phyloP scores from a whole-genome alignment of 2,113 vertebrate genomes.

The Lepus americanus region DNA sequence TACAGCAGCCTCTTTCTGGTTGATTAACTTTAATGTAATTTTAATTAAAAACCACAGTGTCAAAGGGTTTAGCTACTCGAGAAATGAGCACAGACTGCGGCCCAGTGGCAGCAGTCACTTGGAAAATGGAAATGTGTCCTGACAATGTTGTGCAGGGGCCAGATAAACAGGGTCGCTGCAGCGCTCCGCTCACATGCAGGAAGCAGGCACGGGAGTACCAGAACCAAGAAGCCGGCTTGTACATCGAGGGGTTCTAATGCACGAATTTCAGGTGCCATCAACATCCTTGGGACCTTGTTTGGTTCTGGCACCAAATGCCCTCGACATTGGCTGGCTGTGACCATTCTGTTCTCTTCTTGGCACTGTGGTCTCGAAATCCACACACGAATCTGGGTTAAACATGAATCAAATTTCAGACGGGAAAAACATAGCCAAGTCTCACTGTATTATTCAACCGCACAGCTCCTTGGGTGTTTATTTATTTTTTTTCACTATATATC shows the following conservation, averaged over 20 bases:
- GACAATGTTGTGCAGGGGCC: conserved; percentile 92
- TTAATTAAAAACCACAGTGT: conserved; percentile 99
- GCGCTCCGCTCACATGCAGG: conserved; percentile 74
- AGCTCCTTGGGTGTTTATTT: conserved; percentile 7
- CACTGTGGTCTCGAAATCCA: conserved; percentile 48
- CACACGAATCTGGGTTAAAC: conserved; percentile 69
- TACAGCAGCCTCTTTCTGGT: conserved; percentile 96
- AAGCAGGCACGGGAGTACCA: conserved; percentile 62
- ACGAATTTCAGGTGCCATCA: conserved; percentile 57
- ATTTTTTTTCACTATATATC: conserved; percentile 57
- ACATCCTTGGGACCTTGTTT: conserved; percentile 40
- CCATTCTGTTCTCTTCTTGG: conserved; percentile 68
- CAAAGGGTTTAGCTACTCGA: conserved; percentile 99
- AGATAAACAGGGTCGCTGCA: conserved; percentile 90
- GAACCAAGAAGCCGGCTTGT: conserved; percentile 64
- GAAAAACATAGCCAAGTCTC: neutral
- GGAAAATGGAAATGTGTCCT: conserved; percentile 97
- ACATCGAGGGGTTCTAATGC: conserved; percentile 61
- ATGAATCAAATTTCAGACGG: conserved; percentile 68
- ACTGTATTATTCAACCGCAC: conserved; percentile 8
- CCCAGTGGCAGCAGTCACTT: conserved; percentile 98
- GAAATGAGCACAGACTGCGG: conserved; percentile 99
- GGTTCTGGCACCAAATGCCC: conserved; percentile 56
- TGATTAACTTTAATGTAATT: conserved; percentile 99
- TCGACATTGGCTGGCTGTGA: conserved; percentile 62